phyloP scores from a whole-genome alignment of 1,140 invertebrate species.

The Drosophila albomicans region DNA sequence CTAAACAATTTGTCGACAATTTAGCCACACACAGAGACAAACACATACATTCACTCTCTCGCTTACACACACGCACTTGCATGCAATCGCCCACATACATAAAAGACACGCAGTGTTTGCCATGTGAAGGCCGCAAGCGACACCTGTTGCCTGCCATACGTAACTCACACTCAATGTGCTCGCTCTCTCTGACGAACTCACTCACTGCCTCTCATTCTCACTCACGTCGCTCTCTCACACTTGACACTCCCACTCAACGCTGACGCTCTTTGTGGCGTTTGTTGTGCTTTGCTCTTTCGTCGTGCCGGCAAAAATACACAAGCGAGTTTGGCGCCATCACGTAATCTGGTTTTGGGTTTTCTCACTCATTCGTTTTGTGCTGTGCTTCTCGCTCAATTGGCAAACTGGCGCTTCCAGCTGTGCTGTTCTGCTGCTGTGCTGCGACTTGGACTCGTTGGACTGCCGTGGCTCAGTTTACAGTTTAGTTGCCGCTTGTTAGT shows the following conservation, averaged over 20 bases:
- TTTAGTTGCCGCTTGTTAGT: slow-evolving; percentile 76
- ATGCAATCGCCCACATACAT: slow-evolving; percentile 3
- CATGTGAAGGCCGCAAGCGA: slow-evolving; percentile 31
- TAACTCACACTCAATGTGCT: slow-evolving; percentile 35
- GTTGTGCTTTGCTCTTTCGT: slow-evolving; percentile 74
- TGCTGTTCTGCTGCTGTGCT: slow-evolving; percentile 25
- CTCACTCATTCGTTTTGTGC: slow-evolving; percentile 43
- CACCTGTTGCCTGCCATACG: slow-evolving; percentile 57
- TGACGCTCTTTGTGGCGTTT: slow-evolving; percentile 32
- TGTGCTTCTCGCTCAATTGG: slow-evolving; percentile 36
- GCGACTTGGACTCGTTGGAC: slow-evolving; percentile 23
- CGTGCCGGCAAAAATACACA: slow-evolving; percentile 66
- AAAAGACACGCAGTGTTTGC: background rate
- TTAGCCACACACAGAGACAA: slow-evolving; percentile 32
- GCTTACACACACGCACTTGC: slow-evolving; percentile 2
- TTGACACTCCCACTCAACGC: slow-evolving; percentile 6
- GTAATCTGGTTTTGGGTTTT: slow-evolving; percentile 26
- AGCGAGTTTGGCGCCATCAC: slow-evolving; percentile 30
- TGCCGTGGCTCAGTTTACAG: slow-evolving; percentile 43
- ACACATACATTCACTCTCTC: background rate
- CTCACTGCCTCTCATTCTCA: background rate
- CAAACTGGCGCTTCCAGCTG: slow-evolving; percentile 55
- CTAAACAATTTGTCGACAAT: slow-evolving; percentile 74
- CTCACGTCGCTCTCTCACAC: background rate
- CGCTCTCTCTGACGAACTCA: background rate